Conservation (phyloP, 2,113 vertebrate species). For the Octodon degus region DNA sequence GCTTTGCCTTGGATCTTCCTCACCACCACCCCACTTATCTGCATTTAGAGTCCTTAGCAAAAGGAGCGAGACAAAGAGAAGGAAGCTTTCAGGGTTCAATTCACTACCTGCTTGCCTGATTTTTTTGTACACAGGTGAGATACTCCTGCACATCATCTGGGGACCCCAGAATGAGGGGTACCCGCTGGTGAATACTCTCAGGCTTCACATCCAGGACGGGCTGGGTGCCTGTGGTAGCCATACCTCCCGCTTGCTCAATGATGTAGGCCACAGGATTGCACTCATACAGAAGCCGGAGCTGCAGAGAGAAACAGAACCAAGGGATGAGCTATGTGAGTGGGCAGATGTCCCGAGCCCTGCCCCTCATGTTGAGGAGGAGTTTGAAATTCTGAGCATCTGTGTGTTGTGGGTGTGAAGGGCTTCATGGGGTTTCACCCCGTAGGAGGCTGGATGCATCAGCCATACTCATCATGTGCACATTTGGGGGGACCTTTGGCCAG, state of each 20-base stretch:
- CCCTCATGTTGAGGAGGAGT: background rate
- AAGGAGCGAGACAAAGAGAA: background rate
- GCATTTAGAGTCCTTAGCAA: background rate
- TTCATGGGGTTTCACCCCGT: too few species aligned
- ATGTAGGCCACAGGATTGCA: slow-evolving; percentile 99
- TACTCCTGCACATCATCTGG: slow-evolving; percentile 95
- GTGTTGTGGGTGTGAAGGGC: background rate
- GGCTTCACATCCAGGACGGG: slow-evolving; percentile 94
- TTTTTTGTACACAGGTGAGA: slow-evolving; percentile 93
- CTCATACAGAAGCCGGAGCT: slow-evolving; percentile 97
- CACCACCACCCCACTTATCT: too few species aligned
- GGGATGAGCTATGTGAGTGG: background rate
- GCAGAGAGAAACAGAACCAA: slow-evolving; percentile 9
- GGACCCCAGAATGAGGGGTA: slow-evolving; percentile 95
- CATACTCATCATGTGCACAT: background rate
- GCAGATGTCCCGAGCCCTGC: background rate
- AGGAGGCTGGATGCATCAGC: background rate
- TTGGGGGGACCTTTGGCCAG: background rate
- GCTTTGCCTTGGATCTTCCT: background rate
- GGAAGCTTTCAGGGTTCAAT: background rate
- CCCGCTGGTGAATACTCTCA: slow-evolving; percentile 93
- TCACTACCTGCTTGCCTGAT: slow-evolving; percentile 77
- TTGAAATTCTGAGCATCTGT: background rate
- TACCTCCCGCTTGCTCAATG: slow-evolving; percentile 96
- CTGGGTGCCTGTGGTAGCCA: slow-evolving; percentile 93